Base-by-base conservation (phyloP, 2,113 vertebrate genomes). In the Brachypodius melanocephalos region DNA sequence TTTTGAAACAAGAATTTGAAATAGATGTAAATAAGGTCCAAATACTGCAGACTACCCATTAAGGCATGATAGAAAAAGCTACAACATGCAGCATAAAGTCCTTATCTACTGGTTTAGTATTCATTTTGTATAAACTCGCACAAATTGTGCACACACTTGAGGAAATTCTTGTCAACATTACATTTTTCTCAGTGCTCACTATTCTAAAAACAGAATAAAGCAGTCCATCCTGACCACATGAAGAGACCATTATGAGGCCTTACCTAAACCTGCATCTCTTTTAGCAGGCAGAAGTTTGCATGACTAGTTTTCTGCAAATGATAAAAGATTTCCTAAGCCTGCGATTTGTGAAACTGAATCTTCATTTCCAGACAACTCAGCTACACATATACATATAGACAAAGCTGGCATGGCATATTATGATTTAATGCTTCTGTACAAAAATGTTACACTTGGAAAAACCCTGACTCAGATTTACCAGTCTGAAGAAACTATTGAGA, bases 351-450 rank as follows among this genome's bases (percentile, higher is more conserved):
- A 84, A 78, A 19, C 31, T 63, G 32, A 71, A 55, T 5, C 16
- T 90, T 79, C 6, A 32, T 62, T 91, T 93, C 78, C 25, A 48
- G 52, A 79, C 13, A 17, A 20, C 11, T 87, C 3, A 1, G 20
- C n/a, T 26, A 58, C 25, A 46, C 5, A 8, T 12, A 51, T 17
- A 32, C 5, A 28, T 0, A 0, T 40, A 59, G 34, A 38, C 9
- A 49, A 86, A 77, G 3, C 6, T 19, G 73, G 6, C 24, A 17
- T 9, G 6, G 4, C 18, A 34, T 43, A 68, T 52, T 55, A 34
- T 19, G 20, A 58, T 26, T 58, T 48, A 81, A 45, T 1, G 0
- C 7, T 48, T 89, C 81, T 62, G 12, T 32, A 67, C 22, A 63
- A 62, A 68, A 52, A 17, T 21, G 1, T 32, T 38, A 32, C 14